Conservation (phyloP, 2,113 vertebrate species). For the Muntiacus reevesi region DNA sequence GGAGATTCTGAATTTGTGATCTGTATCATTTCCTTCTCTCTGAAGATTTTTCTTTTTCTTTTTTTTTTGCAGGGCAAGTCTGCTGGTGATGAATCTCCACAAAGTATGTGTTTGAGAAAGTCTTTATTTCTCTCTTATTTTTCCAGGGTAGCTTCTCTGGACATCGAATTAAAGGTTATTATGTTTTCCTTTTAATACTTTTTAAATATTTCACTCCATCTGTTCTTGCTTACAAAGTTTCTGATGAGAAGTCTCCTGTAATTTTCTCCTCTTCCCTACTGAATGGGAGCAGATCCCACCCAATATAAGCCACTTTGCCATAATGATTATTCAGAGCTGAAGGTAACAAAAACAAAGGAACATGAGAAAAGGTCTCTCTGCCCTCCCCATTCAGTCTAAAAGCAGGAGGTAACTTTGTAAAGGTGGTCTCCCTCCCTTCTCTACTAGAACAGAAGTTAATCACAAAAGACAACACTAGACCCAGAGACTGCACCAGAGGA, state of each 20-base stretch:
- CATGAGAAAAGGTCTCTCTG: neutral
- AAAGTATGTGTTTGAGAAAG: neutral
- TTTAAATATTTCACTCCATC: neutral
- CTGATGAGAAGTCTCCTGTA: neutral
- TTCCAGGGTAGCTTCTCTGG: neutral
- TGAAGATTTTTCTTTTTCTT: neutral
- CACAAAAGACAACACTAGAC: neutral
- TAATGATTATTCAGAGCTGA: neutral
- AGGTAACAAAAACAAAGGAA: neutral
- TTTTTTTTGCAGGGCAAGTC: neutral
- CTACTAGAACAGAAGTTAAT: neutral
- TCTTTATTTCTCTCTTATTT: neutral
- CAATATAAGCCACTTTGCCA: neutral
- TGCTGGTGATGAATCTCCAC: neutral
- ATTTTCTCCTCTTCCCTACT: neutral
- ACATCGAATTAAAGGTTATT: neutral
- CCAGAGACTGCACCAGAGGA: neutral
- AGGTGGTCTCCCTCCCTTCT: neutral
- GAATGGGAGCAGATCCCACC: neutral
- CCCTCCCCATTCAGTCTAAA: neutral
- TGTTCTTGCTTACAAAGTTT: neutral
- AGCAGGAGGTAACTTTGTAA: neutral
- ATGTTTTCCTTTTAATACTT: neutral
- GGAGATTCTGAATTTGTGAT: neutral
- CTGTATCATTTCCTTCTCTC: neutral